Evolutionary conservation across 2,888 invertebrate genomes (phyloP).

Genomic region (Temnothorax unifasciatus): DNA sequence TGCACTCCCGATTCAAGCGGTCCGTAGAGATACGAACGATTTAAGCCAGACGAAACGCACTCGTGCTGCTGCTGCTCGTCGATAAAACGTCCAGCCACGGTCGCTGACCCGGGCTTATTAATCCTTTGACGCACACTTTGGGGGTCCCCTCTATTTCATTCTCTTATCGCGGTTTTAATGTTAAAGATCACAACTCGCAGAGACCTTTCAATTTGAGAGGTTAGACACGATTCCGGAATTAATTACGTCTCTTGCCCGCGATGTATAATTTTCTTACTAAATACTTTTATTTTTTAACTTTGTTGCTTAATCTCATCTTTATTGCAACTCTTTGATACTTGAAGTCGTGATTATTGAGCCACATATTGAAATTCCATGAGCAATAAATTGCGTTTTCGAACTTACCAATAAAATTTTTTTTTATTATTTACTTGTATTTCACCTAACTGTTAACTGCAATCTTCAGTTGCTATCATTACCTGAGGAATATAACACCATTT

Average conservation of each 20-base stretch:
- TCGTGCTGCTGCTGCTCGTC: slow-evolving; percentile 5
- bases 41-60: slow-evolving; percentile 53
- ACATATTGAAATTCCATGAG: background rate
- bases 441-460: background rate
- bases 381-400: background rate
- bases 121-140: slow-evolving; percentile 37
- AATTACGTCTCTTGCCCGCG: background rate
- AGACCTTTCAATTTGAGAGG: slow-evolving; percentile 2
- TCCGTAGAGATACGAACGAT: slow-evolving; percentile 46
- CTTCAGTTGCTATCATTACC: background rate
- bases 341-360: background rate
- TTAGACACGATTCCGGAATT: background rate
- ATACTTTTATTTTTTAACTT: background rate
- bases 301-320: background rate
- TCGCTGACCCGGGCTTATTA: slow-evolving; percentile 51
- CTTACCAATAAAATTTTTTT: background rate
- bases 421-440: background rate
- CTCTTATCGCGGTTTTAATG: slow-evolving; percentile 9
- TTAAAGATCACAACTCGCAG: background rate
- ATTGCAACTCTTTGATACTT: background rate
- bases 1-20: slow-evolving; percentile 44
- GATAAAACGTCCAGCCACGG: slow-evolving; percentile 49
- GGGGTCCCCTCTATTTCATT: slow-evolving; percentile 28
- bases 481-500: background rate
- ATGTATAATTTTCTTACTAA: background rate